Base-by-base conservation (phyloP, 1,140 invertebrate genomes). In the Drosophila tsacasi region DNA sequence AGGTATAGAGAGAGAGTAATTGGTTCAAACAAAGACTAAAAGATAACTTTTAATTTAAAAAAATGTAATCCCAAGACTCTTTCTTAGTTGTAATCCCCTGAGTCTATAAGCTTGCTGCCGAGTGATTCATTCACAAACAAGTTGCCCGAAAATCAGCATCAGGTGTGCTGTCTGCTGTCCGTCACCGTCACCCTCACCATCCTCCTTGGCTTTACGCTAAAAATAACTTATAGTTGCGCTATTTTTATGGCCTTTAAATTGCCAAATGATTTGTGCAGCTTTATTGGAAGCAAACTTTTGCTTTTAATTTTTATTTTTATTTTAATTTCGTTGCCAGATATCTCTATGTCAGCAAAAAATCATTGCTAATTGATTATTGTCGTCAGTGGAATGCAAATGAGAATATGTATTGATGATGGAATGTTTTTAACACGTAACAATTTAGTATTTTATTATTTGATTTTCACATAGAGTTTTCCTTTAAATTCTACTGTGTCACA, bases 191-290 rank as follows among this genome's bases (percentile, higher is more conserved):
- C 9, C n/a, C 17, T 30, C 37, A 7, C 12, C 25, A 7, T 7
- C 15, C 30, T 35, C 30, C 3, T 30, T 39, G 17, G 17, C 27
- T 35, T 57, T 10, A 25, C 10, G 27, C 23, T 59, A 73, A 59
- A 72, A 35, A 73, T 49, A 50, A 32, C 30, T 60, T 27, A 17
- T 32, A 25, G 35, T 39, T 60, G 54, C 35, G 44, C 46, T 40
- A 21, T 66, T 76, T 74, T 59, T 66, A 73, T 59, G 54, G 25
- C 32, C 50, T 37, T 52, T 44, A 66, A 76, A 76, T 76, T 58
- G 74, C 39, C 72, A 59, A 59, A 52, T n/a, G 46, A 42, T 66
- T 66, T 66, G 44, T 59, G 61, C 46, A 66, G 13, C 27, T 76
- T 63, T 76, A 76, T 76, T 76, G 50, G 13, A 32, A 46, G 17